Base-by-base conservation (phyloP, 2,888 invertebrate species). In the Diploptera punctata region DNA sequence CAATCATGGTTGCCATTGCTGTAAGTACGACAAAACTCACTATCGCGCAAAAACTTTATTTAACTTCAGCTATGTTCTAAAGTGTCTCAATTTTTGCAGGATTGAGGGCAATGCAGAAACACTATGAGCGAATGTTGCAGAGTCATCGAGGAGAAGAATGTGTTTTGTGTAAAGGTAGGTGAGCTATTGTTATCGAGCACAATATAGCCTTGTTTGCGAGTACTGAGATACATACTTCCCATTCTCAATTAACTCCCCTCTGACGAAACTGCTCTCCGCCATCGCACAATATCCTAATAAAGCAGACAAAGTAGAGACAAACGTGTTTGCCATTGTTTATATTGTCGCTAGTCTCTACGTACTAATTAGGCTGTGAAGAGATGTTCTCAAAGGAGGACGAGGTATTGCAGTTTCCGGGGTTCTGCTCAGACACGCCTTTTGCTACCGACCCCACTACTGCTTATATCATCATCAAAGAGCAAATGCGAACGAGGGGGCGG, bases 251-350 rank as follows among this genome's bases (percentile, higher is more conserved):
- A 29, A 29, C 24, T 21, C 57, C 26, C 10, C 9, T 52, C 9
- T 52, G 13, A 52, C 7, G 47, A 61, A 33, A 19, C 61, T 13
- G 21, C 5, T 54, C 54, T 1, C 0, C 31, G n/a, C 38, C 31
- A 26, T 4, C 19, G n/a, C 61, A 38, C 61, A 38, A 38, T 65
- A 65, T 65, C 65, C 43, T 65, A 65, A 65, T 65, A 65, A 65
- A 44, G 24, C 65, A 44, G 65, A 43, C 65, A 65, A 65, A 65
- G 65, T 44, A 44, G 65, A 44, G 29, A 44, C 43, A 47, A 24
- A 29, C 65, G 65, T 65, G 65, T 65, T 65, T 65, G 65, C 65
- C 47, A 44, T 44, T 65, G 65, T 65, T 65, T 65, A 65, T 65
- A 65, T 29, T 65, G 65, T 65, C 65, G 44, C 61, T 16, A 10